Conservation (phyloP, 1,140 invertebrate species). For the Spodoptera litura region DNA sequence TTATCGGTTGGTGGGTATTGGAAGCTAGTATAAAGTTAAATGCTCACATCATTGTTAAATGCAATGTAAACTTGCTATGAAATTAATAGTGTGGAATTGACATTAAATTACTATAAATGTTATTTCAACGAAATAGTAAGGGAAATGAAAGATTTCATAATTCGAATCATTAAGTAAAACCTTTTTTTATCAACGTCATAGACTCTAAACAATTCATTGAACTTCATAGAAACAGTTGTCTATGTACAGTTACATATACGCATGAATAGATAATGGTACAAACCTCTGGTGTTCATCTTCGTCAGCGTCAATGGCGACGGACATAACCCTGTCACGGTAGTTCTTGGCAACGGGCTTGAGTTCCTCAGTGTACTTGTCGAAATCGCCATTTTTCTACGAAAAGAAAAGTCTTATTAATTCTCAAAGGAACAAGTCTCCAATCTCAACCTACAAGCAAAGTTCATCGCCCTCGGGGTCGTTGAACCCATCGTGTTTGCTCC, state of each 20-base stretch:
- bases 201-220: too few relatives aligned
- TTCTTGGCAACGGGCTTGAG: conserved; percentile 93
- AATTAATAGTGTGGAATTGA: too few relatives aligned
- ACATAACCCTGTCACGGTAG: conserved; percentile 96
- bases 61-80: too few relatives aligned
- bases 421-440: neutral
- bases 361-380: conserved; percentile 91
- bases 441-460: neutral
- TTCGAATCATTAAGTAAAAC: too few relatives aligned
- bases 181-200: too few relatives aligned
- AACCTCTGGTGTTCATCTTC: conserved; percentile 97
- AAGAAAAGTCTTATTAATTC: conserved; percentile 24
- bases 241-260: too few relatives aligned
- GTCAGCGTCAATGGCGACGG: conserved; percentile 97
- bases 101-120: too few relatives aligned
- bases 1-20: neutral
- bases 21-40: too few relatives aligned
- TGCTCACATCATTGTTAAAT: too few relatives aligned
- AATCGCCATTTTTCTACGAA: conserved; percentile 90
- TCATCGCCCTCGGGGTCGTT: conserved; percentile 15
- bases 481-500: conserved; percentile 22
- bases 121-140: too few relatives aligned
- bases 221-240: too few relatives aligned
- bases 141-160: too few relatives aligned
- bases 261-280: neutral